Evolutionary conservation across 1,140 invertebrate species (phyloP), one percentile per base, ranked within the genome.

Genomic region (Dinoponera quadriceps): DNA sequence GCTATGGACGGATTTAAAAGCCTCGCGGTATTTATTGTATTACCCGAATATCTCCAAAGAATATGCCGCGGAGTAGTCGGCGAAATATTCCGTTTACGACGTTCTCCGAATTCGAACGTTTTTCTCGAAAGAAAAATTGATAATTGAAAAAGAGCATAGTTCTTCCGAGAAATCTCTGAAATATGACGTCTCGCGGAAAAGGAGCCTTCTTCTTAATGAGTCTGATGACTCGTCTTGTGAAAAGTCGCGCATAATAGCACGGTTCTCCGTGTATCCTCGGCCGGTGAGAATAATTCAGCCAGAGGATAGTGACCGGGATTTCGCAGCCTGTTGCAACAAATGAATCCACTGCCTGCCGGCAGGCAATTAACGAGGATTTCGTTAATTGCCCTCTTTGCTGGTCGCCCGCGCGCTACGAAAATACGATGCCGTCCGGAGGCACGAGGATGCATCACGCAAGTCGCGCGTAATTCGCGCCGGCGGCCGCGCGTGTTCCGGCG

Each of bases 291-390:
- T 62, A 77, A 66, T 44, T 33, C 49, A 65, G 4, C 2, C 27
- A 3, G 29, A 63, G 27, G 2, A 51, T 16, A 16, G 44, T 33
- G 60, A 55, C 2, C 11, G 29, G 22, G 33, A 80, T 71, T 71
- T 57, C 54, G 75, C 55, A 51, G 48, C 72, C 48, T 54, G 78
- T 59, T 75, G 62, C 63, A 63, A 85, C 48, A 77, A 85, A 83
- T 85, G 82, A 74, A 83, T 85, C 73, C 16, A 62, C 69, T 54
- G 16, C 9, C 27, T 54, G 29, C 49, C 20, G 55, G 16, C 29
- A 44, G 55, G 33, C 66, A 81, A 68, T 73, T 80, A 68, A 60
- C 65, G 38, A 66, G 80, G 60, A 55, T 68, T 59, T 60, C n/a
- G 62, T 59, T 75, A 68, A 85, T 85, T 83, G 49, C 59, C n/a